Base-by-base conservation (phyloP, 2,113 vertebrate species). In the Australoheros scitulus region DNA sequence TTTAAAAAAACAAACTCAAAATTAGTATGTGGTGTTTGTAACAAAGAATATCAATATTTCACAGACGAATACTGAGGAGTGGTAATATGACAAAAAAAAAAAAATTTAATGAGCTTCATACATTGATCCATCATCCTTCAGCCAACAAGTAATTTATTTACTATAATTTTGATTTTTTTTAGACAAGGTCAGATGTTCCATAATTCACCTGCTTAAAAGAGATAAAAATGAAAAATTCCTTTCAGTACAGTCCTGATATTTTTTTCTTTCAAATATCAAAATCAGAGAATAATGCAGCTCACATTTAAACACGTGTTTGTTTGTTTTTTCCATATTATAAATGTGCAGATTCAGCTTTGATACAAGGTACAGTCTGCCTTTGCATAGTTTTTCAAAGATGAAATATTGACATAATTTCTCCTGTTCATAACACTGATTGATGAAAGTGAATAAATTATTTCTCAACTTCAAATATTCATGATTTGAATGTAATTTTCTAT, bases 381-480 rank as follows among this genome's bases (percentile, higher is more conserved):
- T 78, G 52, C 86, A 86, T 87, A 74, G 81, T 68, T 89, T 88
- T 59, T 79, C 77, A 79, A 61, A 87, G 50, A 91, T 76, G 36
- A 87, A 89, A 86, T 87, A 92, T 92, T 87, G 87, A 92, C 82
- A 87, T 77, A 61, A 70, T 85, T 91, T 81, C 38, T 74, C 57
- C 43, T 76, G 60, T 81, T 91, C 81, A 84, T 89, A 80, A 88
- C 41, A 32, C 81, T 14, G 36, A 89, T 86, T 93, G 92, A 92
- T 85, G 87, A 85, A 59, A 55, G 77, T 68, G 77, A 87, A 89
- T 89, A 81, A 83, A 88, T 90, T 47, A 89, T 89, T 89, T 80
- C 77, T 86, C 47, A 77, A 84, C 85, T 89, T 93, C 64, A 92
- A 91, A 94, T 92, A 90, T 93, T 91, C 85, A 85, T 93, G 79